These are phyloP conservation scores for Nymphicus hollandicus DNA, from an alignment of 2,113 vertebrate genomes.

Conservation along the genomic window DNA sequence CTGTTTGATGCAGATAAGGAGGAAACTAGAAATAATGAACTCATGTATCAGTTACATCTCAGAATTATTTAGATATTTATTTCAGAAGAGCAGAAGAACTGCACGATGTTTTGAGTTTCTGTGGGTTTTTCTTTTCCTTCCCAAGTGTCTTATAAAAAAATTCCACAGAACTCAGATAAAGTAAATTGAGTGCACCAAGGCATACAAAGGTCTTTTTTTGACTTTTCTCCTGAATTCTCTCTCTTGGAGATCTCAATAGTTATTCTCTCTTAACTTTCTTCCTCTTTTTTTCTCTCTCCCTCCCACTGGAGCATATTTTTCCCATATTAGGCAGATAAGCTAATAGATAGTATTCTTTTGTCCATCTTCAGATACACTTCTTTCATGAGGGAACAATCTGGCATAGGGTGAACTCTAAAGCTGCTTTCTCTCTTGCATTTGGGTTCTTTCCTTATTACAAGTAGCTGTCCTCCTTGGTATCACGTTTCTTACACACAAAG, in stretches of 20 bases:
- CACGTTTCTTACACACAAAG: not conserved
- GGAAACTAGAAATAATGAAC: conserved; percentile 41
- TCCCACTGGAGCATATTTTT: not conserved
- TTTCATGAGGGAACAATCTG: not conserved
- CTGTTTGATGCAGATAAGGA: conserved; percentile 29
- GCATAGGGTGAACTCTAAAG: not conserved
- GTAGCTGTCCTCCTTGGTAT: not conserved
- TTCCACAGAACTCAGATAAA: not conserved
- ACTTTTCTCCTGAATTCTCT: not conserved
- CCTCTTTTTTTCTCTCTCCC: not conserved
- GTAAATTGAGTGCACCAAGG: not conserved
- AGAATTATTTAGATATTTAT: not conserved
- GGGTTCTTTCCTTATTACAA: not conserved
- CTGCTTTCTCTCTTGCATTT: not conserved
- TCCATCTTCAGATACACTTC: not conserved
- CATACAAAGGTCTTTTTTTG: no score
- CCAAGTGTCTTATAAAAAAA: not conserved
- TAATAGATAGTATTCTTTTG: not conserved
- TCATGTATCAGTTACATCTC: not conserved
- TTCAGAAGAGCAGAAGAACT: not conserved
- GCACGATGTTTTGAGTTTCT: not conserved
- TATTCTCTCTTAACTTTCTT: not conserved
- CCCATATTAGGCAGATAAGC: accelerated
- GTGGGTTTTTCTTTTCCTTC: not conserved
- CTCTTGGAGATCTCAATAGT: not conserved